Evolutionary conservation across 1,140 invertebrate genomes (phyloP), one percentile per base, ranked within the genome.

Genomic region (Hypsibius dujardini): DNA sequence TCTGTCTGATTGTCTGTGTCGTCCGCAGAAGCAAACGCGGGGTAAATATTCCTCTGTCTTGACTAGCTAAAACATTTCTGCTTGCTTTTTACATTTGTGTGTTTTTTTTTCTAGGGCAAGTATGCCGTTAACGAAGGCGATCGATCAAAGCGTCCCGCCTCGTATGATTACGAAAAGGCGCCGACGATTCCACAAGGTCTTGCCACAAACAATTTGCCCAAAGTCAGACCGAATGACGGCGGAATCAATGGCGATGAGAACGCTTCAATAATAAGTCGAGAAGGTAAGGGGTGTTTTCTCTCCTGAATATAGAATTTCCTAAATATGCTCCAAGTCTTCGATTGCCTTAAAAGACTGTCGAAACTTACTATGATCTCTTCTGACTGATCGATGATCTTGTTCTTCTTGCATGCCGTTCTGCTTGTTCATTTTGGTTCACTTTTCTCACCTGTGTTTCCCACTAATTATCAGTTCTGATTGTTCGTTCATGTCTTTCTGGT

Each of bases 201-300:
- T 42, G 62, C 42, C 7, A 15, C 62, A 45, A 42, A 42, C 42
- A 67, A 67, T 42, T 7, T 67, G 7, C 62, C 62, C 3, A 67
- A 67, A 67, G 42, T 67, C 42, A 12, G 62, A 67, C 62, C 62
- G 3, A 7, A 3, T 67, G 62, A 67, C 42, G 62, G 62, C 42
- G 3, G 3, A 15, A 42, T 67, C 7, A 67, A 67, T 45, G 62
- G 62, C 12, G 62, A 67, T 42, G 62, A 67, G 62, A 67, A 45
- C 42, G 62, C 62, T 45, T 67, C 62, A 3, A 67, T 67, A 15
- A 67, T 67, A 12, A 67, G 42, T 42, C 3, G 42, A 67, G 62
- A 67, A 67, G 62, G 62, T 67, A 56, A 56, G 50, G 0, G n/a
- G 0, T n/a, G 7, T n/a, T 12, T 7, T 56, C 7, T 56, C 7